Evolutionary conservation across 2,113 vertebrate species (phyloP), one percentile per base, ranked within the genome.

Genomic region (Scomber japonicus): DNA sequence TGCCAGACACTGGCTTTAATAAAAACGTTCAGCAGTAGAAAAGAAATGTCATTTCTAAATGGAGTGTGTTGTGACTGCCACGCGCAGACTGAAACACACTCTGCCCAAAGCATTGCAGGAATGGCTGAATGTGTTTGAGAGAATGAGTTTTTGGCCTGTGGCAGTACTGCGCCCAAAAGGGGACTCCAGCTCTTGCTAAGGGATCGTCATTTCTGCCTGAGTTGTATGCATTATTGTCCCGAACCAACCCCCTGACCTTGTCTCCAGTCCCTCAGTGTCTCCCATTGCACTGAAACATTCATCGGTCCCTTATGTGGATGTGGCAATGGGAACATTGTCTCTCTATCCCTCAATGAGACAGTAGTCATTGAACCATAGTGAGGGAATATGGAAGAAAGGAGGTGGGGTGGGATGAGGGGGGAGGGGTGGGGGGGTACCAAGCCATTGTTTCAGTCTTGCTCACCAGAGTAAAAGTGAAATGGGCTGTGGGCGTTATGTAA

Each of bases 401-500:
- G 19, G 11, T 16, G 27, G 44, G 40, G 24, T 0, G 61, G 35
- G 14, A 27, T 27, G 2, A 2, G 24, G 24, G 24, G 24, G 24
- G 24, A 3, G 24, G 24, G 24, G 24, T 27, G 24, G 67, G 71
- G 16, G 24, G 46, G 61, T 24, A 65, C 50, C 0, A n/a, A 67
- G 71, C 56, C 50, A 46, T 50, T 77, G 74, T 89, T 71, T 76
- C 57, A 10, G 54, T 81, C 55, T 54, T 72, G 57, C 78, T 80
- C 71, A 78, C 46, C 14, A 66, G 71, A 78, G 74, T 78, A 72
- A 72, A 82, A 79, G 49, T 11, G 46, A 75, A 88, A 82, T 49
- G 65, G 74, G 73, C 78, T 50, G 64, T 82, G 30, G 83, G 86
- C 44, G 1, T 77, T 78, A 84, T 81, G 75, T 55, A 87, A 82